Evolutionary conservation across 2,113 vertebrate genomes (phyloP).

Genomic region (Calyptommatus sinebrachiatus): DNA sequence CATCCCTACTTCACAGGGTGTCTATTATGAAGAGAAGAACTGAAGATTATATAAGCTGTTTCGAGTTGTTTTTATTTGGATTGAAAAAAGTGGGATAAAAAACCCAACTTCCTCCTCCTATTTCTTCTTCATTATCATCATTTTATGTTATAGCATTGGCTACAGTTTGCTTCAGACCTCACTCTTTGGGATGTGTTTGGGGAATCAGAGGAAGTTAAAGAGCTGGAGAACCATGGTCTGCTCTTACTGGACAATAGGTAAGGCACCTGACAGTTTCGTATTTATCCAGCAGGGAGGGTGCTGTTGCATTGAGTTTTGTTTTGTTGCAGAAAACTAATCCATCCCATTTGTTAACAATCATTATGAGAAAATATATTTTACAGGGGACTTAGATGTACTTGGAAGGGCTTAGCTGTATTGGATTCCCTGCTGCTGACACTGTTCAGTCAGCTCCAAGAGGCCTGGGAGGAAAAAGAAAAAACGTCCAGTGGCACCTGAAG

Average conservation of each 20-base stretch:
- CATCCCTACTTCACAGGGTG: no score
- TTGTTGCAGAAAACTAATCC: not conserved
- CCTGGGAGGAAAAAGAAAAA: constrained; percentile 56
- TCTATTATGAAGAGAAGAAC: no score
- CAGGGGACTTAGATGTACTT: constrained; percentile 86
- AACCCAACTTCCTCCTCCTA: not conserved
- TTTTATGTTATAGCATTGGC: constrained; percentile 77
- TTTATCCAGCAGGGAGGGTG: not conserved
- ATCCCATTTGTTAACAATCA: not conserved
- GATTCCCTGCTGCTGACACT: constrained; percentile 86
- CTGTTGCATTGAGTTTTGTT: not conserved
- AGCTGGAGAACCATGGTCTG: constrained; percentile 64
- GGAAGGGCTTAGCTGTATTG: constrained; percentile 83
- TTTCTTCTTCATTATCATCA: not conserved
- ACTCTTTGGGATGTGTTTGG: constrained; percentile 73
- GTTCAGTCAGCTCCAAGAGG: constrained; percentile 76
- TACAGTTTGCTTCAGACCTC: constrained; percentile 70
- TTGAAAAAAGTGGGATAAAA: not conserved
- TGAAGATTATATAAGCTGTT: not conserved
- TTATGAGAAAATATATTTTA: not conserved
- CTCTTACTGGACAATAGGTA: constrained; percentile 83
- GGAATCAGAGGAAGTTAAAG: constrained; percentile 61
- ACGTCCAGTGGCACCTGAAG: not conserved
- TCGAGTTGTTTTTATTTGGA: no score
- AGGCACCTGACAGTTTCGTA: not conserved